Conservation (phyloP, 35 echinoderm and acorn worm genomes). For the Amphiura filiformis region DNA sequence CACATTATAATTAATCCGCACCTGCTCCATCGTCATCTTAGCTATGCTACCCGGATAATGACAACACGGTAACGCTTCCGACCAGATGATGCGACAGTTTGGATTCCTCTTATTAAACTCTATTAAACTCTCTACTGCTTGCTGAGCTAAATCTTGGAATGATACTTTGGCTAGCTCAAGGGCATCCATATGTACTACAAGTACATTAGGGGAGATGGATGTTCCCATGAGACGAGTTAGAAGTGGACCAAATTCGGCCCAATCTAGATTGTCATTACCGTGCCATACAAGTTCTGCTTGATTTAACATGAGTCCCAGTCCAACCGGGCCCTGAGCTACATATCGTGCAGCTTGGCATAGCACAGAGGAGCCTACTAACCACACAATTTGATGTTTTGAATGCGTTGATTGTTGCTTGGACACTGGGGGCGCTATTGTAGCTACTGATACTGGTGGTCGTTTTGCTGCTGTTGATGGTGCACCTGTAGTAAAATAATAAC, state of each 20-base stretch:
- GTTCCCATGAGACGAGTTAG: neutral
- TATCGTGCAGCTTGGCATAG: neutral
- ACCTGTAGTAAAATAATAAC: too few relatives aligned
- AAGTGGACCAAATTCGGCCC: neutral
- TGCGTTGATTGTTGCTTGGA: neutral
- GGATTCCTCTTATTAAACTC: neutral
- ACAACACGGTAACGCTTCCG: neutral
- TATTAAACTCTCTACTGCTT: conserved; percentile 1
- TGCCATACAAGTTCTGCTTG: conserved; percentile 7
- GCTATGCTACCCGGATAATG: neutral
- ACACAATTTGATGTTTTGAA: neutral
- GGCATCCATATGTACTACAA: neutral
- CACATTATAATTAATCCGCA: neutral
- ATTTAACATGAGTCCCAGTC: neutral
- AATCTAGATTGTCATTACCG: neutral
- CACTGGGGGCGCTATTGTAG: neutral
- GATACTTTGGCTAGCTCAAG: neutral
- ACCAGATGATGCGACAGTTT: neutral
- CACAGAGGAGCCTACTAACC: neutral
- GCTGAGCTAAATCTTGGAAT: neutral
- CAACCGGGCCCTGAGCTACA: neutral
- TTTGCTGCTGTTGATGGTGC: neutral
- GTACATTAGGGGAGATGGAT: neutral
- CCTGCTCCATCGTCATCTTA: neutral
- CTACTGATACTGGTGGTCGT: neutral